Evolutionary conservation across 2,113 vertebrate species (phyloP), one percentile per base, ranked within the genome.

Genomic region (Pachypanchax playfairii): DNA sequence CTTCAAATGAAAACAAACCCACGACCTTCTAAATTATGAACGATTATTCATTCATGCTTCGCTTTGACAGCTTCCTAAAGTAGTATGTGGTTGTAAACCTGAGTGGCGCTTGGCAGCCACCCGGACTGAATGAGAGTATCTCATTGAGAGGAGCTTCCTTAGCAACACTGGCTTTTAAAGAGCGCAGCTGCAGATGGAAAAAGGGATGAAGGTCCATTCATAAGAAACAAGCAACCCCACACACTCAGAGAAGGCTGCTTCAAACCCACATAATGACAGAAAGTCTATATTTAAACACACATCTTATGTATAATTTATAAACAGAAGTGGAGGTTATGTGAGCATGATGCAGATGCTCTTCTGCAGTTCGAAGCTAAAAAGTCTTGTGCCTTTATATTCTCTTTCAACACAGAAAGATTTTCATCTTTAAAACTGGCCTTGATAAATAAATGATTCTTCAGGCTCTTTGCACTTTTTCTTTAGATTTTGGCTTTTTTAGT

Each of bases 71-170:
- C 50, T 55, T 53, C 58, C 36, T 50, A 1, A 9, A 38, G 61
- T 17, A 38, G 60, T 3, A 21, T 24, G 55, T 31, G 36, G 73
- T 73, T 56, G 67, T 65, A 54, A 77, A 80, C 57, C 65, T 67
- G 72, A 75, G 76, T 1, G 47, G 42, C 20, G 72, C 46, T 35
- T 74, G 82, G 79, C 51, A 47, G 20, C 24, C 7, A 13, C 70
- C 59, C 80, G 64, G 59, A 13, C 33, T 28, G 51, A 49, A 65
- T 65, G 65, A 86, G 76, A 85, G 74, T 69, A 28, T 50, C 65
- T 79, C 85, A 85, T 85, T 87, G 63, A 89, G 64, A 75, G 48
- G 25, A 64, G 84, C 87, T 88, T 91, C 89, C 88, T 85, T 79
- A 78, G 80, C 79, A 76, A 87, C 78, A 36, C 65, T 52, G 53